phyloP scores from a whole-genome alignment of 2,113 vertebrate species.

The Riparia riparia region DNA sequence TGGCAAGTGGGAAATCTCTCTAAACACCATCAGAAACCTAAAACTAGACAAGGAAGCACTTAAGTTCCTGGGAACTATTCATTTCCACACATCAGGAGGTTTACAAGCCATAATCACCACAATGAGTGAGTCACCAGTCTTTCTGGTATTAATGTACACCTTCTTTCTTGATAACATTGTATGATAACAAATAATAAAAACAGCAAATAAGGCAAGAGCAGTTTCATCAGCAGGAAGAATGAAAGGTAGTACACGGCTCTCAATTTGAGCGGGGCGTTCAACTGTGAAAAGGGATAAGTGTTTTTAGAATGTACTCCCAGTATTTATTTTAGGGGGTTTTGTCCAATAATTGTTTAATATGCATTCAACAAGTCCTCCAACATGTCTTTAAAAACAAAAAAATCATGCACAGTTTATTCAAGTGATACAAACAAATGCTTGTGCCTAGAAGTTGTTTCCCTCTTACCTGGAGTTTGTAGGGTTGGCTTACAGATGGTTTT shows the following conservation, averaged over 20 bases:
- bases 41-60: background rate
- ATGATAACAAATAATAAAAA: slow-evolving; percentile 16
- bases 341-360: background rate
- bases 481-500: background rate
- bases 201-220: background rate
- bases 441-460: background rate
- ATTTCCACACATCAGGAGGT: background rate
- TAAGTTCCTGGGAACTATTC: background rate
- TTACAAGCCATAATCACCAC: background rate
- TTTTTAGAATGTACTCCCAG: background rate
- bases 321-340: background rate
- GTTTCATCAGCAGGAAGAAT: background rate
- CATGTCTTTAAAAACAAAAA: background rate
- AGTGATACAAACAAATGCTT: background rate
- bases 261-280: slow-evolving; percentile 15
- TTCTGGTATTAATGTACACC: slow-evolving; percentile 11
- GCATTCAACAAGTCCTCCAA: background rate
- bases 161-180: background rate
- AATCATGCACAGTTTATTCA: background rate
- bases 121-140: background rate
- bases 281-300: background rate
- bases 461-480: background rate
- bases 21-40: background rate
- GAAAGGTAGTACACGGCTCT: background rate
- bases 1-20: background rate